phyloP scores from a whole-genome alignment of 2,888 invertebrate species.

The Hypercompe scribonia region DNA sequence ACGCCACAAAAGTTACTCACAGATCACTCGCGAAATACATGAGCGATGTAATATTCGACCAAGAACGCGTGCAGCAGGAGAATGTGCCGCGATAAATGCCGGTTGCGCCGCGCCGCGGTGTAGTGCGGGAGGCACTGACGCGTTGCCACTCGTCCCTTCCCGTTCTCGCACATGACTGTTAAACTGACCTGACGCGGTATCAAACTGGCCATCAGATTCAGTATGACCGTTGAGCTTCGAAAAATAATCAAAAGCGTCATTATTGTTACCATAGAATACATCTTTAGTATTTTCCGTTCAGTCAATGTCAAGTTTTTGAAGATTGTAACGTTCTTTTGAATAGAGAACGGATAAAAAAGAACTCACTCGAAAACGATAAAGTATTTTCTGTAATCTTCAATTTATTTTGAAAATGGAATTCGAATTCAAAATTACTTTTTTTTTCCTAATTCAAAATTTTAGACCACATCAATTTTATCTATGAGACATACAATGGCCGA shows the following conservation, averaged over 20 bases:
- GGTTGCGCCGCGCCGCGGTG: slow-evolving; percentile 46
- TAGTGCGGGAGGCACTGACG: slow-evolving; percentile 66
- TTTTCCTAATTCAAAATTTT: too few relatives aligned
- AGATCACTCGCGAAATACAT: slow-evolving; percentile 77
- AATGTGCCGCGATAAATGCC: slow-evolving; percentile 77
- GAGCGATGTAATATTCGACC: slow-evolving; percentile 42
- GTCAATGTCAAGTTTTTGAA: slow-evolving; percentile 38
- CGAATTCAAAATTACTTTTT: too few relatives aligned
- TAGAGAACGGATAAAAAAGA: not conserved
- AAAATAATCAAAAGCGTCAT: slow-evolving; percentile 56
- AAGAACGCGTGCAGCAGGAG: slow-evolving; percentile 62
- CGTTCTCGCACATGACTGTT: slow-evolving; percentile 68
- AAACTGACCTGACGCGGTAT: slow-evolving; percentile 55
- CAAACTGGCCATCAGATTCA: slow-evolving; percentile 70
- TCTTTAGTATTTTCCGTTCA: slow-evolving; percentile 26
- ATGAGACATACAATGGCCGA: not conserved
- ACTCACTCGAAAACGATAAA: not conserved
- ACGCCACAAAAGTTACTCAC: slow-evolving; percentile 65
- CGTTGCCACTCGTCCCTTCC: slow-evolving; percentile 65
- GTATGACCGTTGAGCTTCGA: slow-evolving; percentile 70
- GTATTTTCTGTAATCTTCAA: not conserved
- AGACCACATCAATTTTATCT: not conserved
- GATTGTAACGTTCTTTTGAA: not conserved
- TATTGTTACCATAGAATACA: slow-evolving; percentile 32
- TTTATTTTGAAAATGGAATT: too few relatives aligned